Evolutionary conservation across 2,113 vertebrate genomes (phyloP), one percentile per base, ranked within the genome.

Genomic region (Salminus brasiliensis): DNA sequence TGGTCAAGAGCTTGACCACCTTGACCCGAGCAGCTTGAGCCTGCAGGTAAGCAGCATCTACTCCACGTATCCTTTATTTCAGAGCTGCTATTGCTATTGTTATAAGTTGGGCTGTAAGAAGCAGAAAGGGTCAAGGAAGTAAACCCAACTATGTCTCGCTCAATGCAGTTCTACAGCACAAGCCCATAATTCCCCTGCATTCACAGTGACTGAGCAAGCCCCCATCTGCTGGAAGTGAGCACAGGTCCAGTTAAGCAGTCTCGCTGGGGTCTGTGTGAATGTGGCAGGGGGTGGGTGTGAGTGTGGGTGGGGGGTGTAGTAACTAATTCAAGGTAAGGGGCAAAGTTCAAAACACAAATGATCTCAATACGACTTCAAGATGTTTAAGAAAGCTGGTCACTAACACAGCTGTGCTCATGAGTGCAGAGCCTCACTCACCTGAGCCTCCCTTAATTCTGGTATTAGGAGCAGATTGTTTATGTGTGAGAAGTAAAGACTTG

Each of bases 401-500:
- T 82, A 87, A 45, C 65, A 34, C 82, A 79, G 73, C 59, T 52
- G 73, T 36, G 73, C 36, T 52, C 30, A 47, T 25, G n/a, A 1
- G 5, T 32, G 55, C 23, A 21, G 39, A 45, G 53, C 23, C 1
- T n/a, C 41, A 23, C 11, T n/a, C 15, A 65, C 71, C 53, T 75
- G 41, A 41, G 45, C 32, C 57, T n/a, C 29, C 36, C 39, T 23
- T 11, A 34, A 15, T 13, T 23, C 0, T 39, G 11, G 5, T 7
- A 43, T 9, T n/a, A 23, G n/a, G 8, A 25, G n/a, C 25, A 25
- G 53, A 59, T 25, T 13, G 1, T 13, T 25, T 1, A 13, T 0
- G 12, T 25, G 2, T 13, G 25, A 27, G 53, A 13, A 13, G 25
- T 16, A 6, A 30, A 29, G 27, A 57, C 53, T 57, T 21, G 23